Conservation (phyloP, 2,888 invertebrate genomes). For the Sinentomon sp. region DNA sequence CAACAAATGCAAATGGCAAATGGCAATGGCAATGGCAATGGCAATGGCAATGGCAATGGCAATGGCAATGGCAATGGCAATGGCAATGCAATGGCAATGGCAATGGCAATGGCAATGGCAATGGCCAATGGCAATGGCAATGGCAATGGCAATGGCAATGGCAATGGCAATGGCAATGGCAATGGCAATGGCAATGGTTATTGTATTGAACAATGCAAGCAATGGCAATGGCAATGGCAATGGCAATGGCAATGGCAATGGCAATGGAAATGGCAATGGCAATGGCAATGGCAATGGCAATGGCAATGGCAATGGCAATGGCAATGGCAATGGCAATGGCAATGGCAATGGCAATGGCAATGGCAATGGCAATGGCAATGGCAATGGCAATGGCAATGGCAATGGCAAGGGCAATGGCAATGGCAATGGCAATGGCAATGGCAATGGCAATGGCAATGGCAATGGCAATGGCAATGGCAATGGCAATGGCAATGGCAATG, state of each 20-base stretch:
- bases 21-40: conserved; percentile 8
- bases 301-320: conserved; percentile 7
- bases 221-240: conserved; percentile 9
- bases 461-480: conserved; percentile 8
- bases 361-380: conserved; percentile 4
- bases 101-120: conserved; percentile 20
- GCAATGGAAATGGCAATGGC: conserved; percentile 7
- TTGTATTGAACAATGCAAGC: conserved; percentile 6
- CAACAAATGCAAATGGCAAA: no score
- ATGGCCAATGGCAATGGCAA: conserved; percentile 23
- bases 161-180: conserved; percentile 9
- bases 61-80: conserved; percentile 8
- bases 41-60: conserved; percentile 9
- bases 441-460: conserved; percentile 8
- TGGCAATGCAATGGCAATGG: conserved; percentile 8
- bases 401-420: conserved; percentile 9
- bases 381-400: conserved; percentile 6
- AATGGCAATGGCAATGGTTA: conserved; percentile 5
- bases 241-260: conserved; percentile 8
- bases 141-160: conserved; percentile 10
- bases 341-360: conserved; percentile 4
- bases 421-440: conserved; percentile 8
- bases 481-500: conserved; percentile 7
- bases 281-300: conserved; percentile 9
- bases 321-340: conserved; percentile 4